Evolutionary conservation across 2,888 invertebrate species (phyloP).

Genomic region (Calameuta pallipes): DNA sequence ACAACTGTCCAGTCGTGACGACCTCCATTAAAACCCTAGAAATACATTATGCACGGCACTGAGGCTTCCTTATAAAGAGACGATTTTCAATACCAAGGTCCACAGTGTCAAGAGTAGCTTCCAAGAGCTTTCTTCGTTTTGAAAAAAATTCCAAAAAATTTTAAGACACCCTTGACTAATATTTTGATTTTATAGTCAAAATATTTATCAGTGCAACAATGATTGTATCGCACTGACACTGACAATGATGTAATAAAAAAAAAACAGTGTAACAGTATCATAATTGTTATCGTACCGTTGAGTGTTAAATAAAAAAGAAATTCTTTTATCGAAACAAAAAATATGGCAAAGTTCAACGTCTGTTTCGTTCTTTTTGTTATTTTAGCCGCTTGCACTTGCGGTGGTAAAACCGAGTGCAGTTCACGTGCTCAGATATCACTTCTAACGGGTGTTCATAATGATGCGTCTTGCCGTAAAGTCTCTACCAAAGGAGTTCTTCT

Average conservation of each 20-base stretch:
- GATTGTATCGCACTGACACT: background rate
- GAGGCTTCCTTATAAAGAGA: conserved; percentile 59
- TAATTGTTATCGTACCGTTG: background rate
- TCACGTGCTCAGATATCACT: conserved; percentile 49
- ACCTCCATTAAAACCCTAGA: conserved; percentile 53
- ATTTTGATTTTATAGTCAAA: background rate
- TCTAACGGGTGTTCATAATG: conserved; percentile 54
- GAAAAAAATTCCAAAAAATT: background rate
- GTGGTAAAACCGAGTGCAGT: conserved; percentile 51
- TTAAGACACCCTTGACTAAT: background rate
- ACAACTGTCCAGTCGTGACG: conserved; percentile 24
- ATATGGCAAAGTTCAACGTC: conserved; percentile 19
- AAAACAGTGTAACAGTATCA: background rate
- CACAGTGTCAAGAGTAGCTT: conserved; percentile 38
- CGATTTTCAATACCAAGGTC: conserved; percentile 57
- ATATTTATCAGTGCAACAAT: background rate
- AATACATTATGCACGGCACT: conserved; percentile 48
- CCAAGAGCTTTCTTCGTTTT: background rate
- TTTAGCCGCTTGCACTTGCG: conserved; percentile 56
- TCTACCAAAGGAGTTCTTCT: conserved; percentile 54
- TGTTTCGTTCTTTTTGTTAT: conserved; percentile 39
- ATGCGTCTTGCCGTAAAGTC: conserved; percentile 49
- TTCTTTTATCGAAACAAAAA: background rate
- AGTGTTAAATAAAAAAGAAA: background rate
- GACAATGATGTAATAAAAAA: background rate